These are phyloP conservation scores for Microtus pennsylvanicus DNA, from an alignment of 2,113 vertebrate species.

Conservation along the genomic window DNA sequence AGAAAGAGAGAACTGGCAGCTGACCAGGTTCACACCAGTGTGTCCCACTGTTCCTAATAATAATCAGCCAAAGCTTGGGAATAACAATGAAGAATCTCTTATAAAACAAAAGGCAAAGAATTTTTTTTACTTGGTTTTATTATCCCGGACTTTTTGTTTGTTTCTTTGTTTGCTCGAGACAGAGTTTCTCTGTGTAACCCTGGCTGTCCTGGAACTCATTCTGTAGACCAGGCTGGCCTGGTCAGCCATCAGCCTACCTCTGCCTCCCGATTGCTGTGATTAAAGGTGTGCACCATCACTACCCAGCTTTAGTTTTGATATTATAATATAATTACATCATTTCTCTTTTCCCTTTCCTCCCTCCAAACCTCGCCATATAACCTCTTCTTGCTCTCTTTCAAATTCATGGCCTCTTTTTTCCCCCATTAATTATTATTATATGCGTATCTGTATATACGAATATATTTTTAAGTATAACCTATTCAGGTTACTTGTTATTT, in stretches of 20 bases:
- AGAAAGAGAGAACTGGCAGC: neutral
- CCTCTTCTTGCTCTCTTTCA: neutral
- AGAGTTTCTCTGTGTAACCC: neutral
- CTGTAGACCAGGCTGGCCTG: neutral
- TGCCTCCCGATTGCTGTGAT: neutral
- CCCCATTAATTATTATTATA: neutral
- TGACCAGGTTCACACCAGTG: neutral
- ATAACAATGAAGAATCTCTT: neutral
- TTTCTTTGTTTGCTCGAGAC: neutral
- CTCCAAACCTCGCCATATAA: neutral
- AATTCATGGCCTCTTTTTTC: neutral
- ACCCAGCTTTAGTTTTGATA: neutral
- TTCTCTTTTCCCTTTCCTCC: neutral
- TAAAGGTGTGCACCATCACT: neutral
- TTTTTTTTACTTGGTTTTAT: neutral
- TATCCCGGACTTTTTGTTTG: neutral
- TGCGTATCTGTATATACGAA: neutral
- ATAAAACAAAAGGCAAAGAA: neutral
- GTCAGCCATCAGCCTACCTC: neutral
- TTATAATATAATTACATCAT: neutral
- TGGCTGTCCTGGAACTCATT: neutral
- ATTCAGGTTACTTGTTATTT: neutral
- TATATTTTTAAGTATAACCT: neutral
- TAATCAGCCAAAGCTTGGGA: neutral
- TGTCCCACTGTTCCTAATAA: neutral